Conservation (phyloP, 2,113 vertebrate species). For the Hippolais icterina region DNA sequence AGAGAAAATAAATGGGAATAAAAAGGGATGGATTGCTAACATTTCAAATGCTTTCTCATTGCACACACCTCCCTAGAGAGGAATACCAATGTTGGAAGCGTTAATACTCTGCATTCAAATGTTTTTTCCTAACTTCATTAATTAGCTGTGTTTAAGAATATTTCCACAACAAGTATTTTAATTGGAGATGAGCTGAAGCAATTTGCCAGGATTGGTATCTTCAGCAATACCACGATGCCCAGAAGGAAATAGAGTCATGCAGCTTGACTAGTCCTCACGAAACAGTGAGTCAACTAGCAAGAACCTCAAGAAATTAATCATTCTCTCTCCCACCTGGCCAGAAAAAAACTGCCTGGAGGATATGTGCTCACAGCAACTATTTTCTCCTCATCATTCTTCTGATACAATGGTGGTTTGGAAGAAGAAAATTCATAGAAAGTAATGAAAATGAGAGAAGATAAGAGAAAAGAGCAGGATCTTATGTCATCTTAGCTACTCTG, state of each 20-base stretch:
- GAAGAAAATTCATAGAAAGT: conserved; percentile 1
- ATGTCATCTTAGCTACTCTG: background rate
- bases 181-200: conserved; percentile 63
- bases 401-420: background rate
- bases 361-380: background rate
- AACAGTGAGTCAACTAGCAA: background rate
- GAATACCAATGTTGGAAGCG: conserved; percentile 60
- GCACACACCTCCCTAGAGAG: conserved; percentile 66
- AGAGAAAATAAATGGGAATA: conserved; percentile 52
- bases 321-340: background rate
- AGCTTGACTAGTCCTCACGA: background rate
- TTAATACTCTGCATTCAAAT: conserved; percentile 75
- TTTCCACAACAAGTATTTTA: conserved; percentile 75
- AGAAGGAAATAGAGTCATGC: background rate
- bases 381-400: background rate
- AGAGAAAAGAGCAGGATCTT: background rate
- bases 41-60: conserved; percentile 64
- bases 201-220: background rate
- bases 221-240: background rate
- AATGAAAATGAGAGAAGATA: background rate
- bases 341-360: background rate
- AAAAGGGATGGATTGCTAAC: conserved; percentile 45
- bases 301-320: conserved; percentile 12
- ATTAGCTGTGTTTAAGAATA: conserved; percentile 70
- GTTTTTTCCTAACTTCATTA: conserved; percentile 77